Percentiles rank a stretch among this genome's conserved stretches.
Conservation (phyloP, 92 coral and sea anemone species). For the Zoanthus sansibaricus region DNA sequence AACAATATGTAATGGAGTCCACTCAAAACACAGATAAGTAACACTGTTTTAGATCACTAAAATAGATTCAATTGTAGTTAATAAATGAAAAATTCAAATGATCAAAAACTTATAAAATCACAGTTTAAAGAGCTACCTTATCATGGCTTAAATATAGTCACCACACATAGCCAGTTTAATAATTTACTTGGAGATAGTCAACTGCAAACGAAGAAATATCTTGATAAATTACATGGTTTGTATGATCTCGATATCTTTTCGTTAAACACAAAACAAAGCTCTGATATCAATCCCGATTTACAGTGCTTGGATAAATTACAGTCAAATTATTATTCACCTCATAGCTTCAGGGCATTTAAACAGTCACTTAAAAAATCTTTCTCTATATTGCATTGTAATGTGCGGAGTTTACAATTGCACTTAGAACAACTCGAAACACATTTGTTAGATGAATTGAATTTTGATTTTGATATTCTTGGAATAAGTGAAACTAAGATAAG, state of each 20-base stretch:
- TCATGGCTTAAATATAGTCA: slow-evolving; percentile 28
- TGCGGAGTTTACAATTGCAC: slow-evolving; percentile 22
- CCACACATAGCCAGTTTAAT: slow-evolving; percentile 52
- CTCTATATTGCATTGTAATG: slow-evolving; percentile 29
- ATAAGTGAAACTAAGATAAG: not conserved
- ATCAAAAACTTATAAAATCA: slow-evolving; percentile 35
- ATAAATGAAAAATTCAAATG: not conserved
- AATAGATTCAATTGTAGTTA: not conserved
- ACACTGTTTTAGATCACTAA: slow-evolving; percentile 3
- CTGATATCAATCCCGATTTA: slow-evolving; percentile 12
- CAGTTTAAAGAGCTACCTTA: slow-evolving; percentile 52
- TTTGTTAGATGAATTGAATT: slow-evolving; percentile 11
- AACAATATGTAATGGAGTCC: not conserved
- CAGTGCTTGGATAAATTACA: not conserved
- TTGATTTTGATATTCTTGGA: not conserved
- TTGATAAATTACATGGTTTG: slow-evolving; percentile 44
- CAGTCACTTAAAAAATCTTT: slow-evolving; percentile 22
- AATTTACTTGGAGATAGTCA: slow-evolving; percentile 29
- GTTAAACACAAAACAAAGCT: slow-evolving; percentile 34
- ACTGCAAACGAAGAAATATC: slow-evolving; percentile 38
- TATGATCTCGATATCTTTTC: slow-evolving; percentile 47
- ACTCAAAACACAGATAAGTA: slow-evolving; percentile 8
- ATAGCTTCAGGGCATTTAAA: slow-evolving; percentile 52
- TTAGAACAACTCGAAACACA: slow-evolving; percentile 13
- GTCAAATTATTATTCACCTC: slow-evolving; percentile 49